These are phyloP conservation scores for Botia almorhae DNA, from an alignment of 2,797 vertebrate species.

Conservation along the genomic window DNA sequence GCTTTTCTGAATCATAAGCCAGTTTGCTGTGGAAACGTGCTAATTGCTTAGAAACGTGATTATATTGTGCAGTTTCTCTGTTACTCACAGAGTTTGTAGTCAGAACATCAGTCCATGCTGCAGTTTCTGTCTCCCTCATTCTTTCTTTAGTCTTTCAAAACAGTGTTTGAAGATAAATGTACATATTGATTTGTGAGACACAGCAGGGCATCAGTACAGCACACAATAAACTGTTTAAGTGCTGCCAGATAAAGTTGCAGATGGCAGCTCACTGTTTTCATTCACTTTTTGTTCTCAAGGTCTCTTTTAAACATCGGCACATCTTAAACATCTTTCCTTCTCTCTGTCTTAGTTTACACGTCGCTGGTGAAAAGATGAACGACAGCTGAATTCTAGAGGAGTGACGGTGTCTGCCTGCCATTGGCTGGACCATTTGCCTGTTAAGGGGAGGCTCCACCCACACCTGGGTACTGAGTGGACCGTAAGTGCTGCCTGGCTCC, in stretches of 20 bases:
- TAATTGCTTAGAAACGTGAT: conserved; percentile 13
- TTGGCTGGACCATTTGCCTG: conserved; percentile 67
- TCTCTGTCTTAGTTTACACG: conserved; percentile 73
- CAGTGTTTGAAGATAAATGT: conserved; percentile 36
- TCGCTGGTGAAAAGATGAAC: conserved; percentile 73
- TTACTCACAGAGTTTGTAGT: conserved; percentile 7
- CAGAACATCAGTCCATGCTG: not conserved
- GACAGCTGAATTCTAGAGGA: conserved; percentile 75
- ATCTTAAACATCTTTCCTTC: conserved; percentile 41
- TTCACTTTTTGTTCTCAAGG: conserved; percentile 30
- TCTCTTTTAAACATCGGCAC: conserved; percentile 30
- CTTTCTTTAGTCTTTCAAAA: conserved; percentile 22
- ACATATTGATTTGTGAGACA: conserved; percentile 41
- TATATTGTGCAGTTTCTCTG: conserved; percentile 4
- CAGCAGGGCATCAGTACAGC: conserved; percentile 37
- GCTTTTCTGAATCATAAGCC: not conserved
- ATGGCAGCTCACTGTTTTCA: not conserved
- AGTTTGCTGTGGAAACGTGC: not conserved
- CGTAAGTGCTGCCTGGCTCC: conserved; percentile 55
- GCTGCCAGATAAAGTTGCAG: conserved; percentile 26
- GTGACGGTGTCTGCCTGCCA: conserved; percentile 75
- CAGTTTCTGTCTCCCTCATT: not conserved
- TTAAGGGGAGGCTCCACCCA: conserved; percentile 69
- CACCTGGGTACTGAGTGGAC: conserved; percentile 69
- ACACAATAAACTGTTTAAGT: conserved; percentile 40